A percentile compares a stretch with the other conserved stretches of the same genome.
Evolutionary conservation across 2,113 vertebrate genomes (phyloP).

Genomic region (Neogobius melanostomus): DNA sequence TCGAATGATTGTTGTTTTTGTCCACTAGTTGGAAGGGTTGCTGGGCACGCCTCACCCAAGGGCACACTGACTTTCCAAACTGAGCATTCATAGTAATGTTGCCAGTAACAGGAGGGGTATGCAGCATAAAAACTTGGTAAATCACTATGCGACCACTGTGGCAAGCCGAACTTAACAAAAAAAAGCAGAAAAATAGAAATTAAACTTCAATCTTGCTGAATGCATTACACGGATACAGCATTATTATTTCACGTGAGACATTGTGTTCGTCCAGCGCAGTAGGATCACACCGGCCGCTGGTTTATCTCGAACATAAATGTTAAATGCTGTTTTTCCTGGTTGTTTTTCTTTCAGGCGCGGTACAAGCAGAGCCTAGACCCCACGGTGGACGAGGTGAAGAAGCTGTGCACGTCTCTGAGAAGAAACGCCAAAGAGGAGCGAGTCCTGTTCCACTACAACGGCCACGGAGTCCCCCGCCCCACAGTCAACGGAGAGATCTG

Average conservation of each 20-base stretch:
- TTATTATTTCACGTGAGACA: background rate
- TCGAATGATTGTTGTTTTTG: background rate
- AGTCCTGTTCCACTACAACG: constrained; percentile 98
- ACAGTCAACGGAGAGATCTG: constrained; percentile 98
- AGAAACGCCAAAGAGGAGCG: constrained; percentile 97
- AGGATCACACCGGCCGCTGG: background rate
- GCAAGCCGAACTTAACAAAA: background rate
- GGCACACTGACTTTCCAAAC: background rate
- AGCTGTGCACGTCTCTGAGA: constrained; percentile 92
- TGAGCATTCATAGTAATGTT: background rate
- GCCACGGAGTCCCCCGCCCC: constrained; percentile 95
- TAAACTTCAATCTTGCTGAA: background rate
- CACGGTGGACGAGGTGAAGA: constrained; percentile 98
- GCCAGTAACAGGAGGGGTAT: background rate
- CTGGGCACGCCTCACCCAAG: background rate
- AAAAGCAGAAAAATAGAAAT: background rate
- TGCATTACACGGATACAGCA: background rate
- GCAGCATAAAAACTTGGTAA: background rate
- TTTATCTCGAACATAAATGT: background rate
- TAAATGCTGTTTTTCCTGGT: background rate
- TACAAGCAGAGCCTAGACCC: constrained; percentile 98
- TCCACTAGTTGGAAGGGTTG: background rate
- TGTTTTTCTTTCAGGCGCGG: constrained; percentile 80
- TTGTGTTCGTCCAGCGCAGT: background rate
- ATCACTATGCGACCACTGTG: background rate